A percentile compares a stretch with the other conserved stretches of the same genome.
phyloP scores from a whole-genome alignment of 2,113 vertebrate species.

The Perccottus glenii region DNA sequence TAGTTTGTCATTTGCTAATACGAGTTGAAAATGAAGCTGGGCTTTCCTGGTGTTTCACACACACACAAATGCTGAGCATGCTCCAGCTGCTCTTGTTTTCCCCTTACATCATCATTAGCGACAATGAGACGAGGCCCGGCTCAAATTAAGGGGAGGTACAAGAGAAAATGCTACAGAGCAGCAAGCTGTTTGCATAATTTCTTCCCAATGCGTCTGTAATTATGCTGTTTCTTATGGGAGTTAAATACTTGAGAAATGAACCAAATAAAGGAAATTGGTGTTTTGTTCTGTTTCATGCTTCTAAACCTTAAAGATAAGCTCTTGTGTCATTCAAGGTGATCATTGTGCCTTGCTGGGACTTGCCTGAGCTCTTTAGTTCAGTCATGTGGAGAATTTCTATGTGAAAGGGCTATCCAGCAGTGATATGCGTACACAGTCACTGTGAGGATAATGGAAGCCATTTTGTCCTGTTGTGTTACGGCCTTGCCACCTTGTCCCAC shows the following conservation, averaged over 20 bases:
- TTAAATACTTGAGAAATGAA: conserved; percentile 34
- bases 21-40: not conserved
- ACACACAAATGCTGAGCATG: conserved; percentile 7
- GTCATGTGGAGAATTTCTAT: conserved; percentile 40
- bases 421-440: conserved; percentile 48
- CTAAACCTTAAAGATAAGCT: conserved; percentile 35
- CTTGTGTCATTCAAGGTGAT: conserved; percentile 46
- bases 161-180: conserved; percentile 24
- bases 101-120: conserved; percentile 53
- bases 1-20: not conserved
- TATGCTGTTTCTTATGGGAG: conserved; percentile 43
- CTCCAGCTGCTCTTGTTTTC: conserved; percentile 18
- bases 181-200: conserved; percentile 50
- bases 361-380: conserved; percentile 30
- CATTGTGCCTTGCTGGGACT: conserved; percentile 24
- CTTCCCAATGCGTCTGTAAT: conserved; percentile 52
- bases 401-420: conserved; percentile 31
- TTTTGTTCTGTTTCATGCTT: conserved; percentile 23
- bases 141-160: conserved; percentile 51
- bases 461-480: conserved; percentile 58
- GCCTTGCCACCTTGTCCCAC: conserved; percentile 38
- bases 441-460: conserved; percentile 62
- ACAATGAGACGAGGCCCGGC: conserved; percentile 34
- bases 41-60: conserved; percentile 8
- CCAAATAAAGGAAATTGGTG: conserved; percentile 12